These are phyloP conservation scores for Mustelus asterias DNA, from an alignment of 2,113 vertebrate species.

Conservation along the genomic window DNA sequence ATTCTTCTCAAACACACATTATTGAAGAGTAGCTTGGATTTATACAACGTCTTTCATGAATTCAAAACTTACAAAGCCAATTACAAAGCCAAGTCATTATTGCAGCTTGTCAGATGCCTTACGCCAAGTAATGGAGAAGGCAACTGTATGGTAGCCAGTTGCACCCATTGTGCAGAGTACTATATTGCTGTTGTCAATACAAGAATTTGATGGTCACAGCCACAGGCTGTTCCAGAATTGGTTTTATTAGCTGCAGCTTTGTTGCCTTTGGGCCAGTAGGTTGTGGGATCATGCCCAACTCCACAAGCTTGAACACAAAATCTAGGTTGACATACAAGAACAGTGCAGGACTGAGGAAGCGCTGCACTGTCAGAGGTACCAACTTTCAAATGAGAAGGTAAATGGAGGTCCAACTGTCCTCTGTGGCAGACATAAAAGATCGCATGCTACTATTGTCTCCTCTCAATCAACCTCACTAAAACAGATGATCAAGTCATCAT, in stretches of 20 bases:
- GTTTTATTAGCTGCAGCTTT: neutral
- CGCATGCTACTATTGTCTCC: neutral
- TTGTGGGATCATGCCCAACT: neutral
- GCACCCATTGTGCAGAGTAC: neutral
- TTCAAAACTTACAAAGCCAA: neutral
- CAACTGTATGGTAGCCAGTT: neutral
- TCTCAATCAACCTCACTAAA: neutral
- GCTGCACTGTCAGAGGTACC: neutral
- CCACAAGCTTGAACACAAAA: neutral
- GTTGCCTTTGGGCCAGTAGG: neutral
- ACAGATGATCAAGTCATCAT: neutral
- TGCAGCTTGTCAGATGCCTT: neutral
- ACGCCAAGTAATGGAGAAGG: neutral
- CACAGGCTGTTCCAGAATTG: neutral
- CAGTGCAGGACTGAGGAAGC: neutral
- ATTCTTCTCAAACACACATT: neutral
- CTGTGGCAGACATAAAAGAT: neutral
- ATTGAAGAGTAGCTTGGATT: neutral
- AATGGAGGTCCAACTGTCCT: neutral
- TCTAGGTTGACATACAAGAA: neutral
- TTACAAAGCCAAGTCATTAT: neutral
- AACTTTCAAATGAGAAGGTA: neutral
- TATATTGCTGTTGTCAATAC: neutral
- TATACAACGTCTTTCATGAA: neutral
- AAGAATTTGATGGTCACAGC: neutral